A percentile compares a stretch with the other conserved stretches of the same genome.
phyloP scores from a whole-genome alignment of 2,113 vertebrate genomes.

The Todiramphus saurophagus region DNA sequence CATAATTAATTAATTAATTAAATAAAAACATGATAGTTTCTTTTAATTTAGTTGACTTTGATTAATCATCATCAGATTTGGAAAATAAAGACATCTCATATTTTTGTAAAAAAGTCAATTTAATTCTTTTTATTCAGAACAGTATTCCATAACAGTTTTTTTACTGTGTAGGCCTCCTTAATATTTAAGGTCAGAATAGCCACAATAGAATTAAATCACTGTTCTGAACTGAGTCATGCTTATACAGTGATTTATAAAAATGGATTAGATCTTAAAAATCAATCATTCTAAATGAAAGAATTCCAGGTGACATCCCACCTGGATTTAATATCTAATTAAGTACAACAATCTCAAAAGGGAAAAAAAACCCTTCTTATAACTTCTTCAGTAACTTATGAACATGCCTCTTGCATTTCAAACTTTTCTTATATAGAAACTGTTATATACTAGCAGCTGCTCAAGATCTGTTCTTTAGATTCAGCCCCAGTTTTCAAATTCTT shows the following conservation, averaged over 20 bases:
- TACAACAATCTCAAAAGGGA: background rate
- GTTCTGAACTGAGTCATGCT: background rate
- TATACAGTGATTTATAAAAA: conserved; percentile 59
- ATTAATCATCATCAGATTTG: background rate
- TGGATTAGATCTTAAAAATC: conserved; percentile 21
- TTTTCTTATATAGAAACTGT: background rate
- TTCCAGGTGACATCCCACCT: conserved; percentile 46
- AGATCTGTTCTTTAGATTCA: background rate
- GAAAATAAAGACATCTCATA: background rate
- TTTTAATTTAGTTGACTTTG: background rate
- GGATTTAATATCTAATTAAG: conserved; percentile 62
- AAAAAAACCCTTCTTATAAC: background rate
- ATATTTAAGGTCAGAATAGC: conserved; percentile 21
- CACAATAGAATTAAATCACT: conserved; percentile 9
- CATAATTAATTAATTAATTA: background rate
- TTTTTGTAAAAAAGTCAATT: background rate
- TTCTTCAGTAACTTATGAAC: background rate
- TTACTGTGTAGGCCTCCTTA: background rate
- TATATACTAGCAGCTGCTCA: background rate
- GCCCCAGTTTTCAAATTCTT: background rate
- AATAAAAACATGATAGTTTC: accelerated
- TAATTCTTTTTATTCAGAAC: background rate
- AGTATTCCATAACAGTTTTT: background rate
- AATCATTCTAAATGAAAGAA: conserved; percentile 62
- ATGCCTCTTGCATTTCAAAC: background rate